Evolutionary conservation across 2,888 invertebrate genomes (phyloP).

Genomic region (Ectemnius lituratus): DNA sequence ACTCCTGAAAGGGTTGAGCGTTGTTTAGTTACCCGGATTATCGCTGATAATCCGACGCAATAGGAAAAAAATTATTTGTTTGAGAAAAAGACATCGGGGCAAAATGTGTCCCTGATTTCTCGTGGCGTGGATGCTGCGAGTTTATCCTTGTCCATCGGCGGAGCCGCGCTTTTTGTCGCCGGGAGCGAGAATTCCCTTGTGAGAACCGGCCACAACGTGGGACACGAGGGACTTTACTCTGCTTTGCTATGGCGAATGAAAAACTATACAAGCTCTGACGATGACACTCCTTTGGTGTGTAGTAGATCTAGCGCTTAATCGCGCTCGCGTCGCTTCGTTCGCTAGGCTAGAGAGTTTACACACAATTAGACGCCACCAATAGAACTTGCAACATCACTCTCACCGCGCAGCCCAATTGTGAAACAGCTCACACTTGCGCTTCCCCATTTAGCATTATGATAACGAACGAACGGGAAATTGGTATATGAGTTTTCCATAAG

Average conservation of each 20-base stretch:
- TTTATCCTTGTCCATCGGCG: constrained; percentile 33
- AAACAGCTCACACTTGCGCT: background rate
- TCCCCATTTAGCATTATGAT: background rate
- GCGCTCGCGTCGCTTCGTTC: constrained; percentile 23
- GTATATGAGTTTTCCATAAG: background rate
- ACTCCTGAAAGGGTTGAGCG: no score
- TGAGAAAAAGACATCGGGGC: background rate
- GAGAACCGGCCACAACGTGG: constrained; percentile 65
- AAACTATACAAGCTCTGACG: constrained; percentile 44
- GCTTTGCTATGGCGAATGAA: constrained; percentile 59
- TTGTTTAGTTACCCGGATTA: background rate
- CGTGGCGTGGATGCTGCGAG: constrained; percentile 16
- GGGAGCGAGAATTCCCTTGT: constrained; percentile 63
- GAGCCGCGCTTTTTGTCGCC: constrained; percentile 58
- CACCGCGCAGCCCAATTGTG: constrained; percentile 4
- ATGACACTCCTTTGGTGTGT: constrained; percentile 27
- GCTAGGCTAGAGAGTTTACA: constrained; percentile 10
- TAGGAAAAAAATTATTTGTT: background rate
- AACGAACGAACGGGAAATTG: background rate
- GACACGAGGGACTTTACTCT: constrained; percentile 68
- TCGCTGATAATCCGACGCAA: background rate
- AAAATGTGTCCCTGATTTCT: constrained; percentile 16
- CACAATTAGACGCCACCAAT: constrained; percentile 20
- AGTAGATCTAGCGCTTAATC: constrained; percentile 57
- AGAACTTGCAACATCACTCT: constrained; percentile 17